phyloP scores from a whole-genome alignment of 2,113 vertebrate species.

The Sphyrna mokarran region DNA sequence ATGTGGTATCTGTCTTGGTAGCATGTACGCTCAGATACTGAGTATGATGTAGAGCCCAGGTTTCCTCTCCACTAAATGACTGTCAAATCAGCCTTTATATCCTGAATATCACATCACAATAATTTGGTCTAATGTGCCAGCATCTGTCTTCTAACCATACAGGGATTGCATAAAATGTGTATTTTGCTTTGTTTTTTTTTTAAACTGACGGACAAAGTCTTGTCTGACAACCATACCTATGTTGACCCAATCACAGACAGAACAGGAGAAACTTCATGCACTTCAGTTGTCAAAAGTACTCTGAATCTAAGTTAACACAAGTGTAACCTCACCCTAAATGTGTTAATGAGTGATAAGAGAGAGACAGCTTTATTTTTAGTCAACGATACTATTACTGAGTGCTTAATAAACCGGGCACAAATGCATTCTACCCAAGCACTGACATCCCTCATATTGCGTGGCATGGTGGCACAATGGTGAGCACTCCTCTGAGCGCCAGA shows the following conservation, averaged over 20 bases:
- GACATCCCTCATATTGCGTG: not conserved
- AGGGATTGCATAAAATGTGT: too few species aligned
- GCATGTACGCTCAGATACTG: not conserved
- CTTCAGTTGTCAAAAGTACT: not conserved
- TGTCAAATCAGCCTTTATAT: too few species aligned
- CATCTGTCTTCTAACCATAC: not conserved
- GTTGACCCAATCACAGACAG: not conserved
- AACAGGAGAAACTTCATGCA: not conserved
- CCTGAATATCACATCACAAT: not conserved
- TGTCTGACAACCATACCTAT: not conserved
- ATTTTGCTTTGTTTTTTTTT: too few species aligned
- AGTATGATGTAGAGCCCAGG: too few species aligned
- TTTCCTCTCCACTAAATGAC: too few species aligned
- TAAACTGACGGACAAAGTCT: not conserved
- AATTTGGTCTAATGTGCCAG: too few species aligned
- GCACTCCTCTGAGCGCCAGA: too few species aligned
- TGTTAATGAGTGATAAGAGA: not conserved
- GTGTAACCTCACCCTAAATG: not conserved
- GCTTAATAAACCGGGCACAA: not conserved
- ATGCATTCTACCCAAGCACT: not conserved
- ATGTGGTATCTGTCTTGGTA: too few species aligned
- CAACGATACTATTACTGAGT: not conserved
- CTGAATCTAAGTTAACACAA: not conserved
- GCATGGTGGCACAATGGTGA: not conserved
- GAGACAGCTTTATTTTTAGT: not conserved